phyloP scores from a whole-genome alignment of 2,113 vertebrate genomes.

The Elgaria multicarinata region DNA sequence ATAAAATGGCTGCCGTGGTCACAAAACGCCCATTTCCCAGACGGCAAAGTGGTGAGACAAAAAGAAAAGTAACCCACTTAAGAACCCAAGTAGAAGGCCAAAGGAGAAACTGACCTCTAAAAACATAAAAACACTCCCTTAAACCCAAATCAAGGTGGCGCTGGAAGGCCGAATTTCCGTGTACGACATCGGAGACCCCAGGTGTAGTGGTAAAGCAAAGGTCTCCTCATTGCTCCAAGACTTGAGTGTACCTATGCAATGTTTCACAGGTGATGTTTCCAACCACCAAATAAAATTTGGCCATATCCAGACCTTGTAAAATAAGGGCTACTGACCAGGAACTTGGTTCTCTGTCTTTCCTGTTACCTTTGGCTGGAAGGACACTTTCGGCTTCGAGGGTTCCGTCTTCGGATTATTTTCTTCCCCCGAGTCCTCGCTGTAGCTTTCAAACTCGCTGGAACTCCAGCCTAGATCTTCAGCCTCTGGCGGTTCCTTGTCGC shows the following conservation, averaged over 20 bases:
- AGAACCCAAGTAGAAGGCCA: too few relatives aligned
- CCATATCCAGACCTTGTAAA: neutral
- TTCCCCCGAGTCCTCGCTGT: slow-evolving; percentile 88
- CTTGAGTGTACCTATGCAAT: neutral
- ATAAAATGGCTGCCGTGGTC: too few relatives aligned
- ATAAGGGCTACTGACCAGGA: too few relatives aligned
- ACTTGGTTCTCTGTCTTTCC: fast-evolving
- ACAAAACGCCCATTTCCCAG: too few relatives aligned
- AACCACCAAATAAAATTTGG: neutral
- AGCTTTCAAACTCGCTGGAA: slow-evolving; percentile 98
- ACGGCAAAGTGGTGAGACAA: neutral
- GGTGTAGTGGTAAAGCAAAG: neutral
- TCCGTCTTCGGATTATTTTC: slow-evolving; percentile 77
- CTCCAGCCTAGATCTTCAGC: slow-evolving; percentile 88
- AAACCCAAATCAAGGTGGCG: too few relatives aligned
- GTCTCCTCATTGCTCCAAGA: neutral
- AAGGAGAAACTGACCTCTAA: too few relatives aligned
- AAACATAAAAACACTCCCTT: too few relatives aligned
- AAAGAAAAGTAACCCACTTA: too few relatives aligned
- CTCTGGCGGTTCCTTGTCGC: slow-evolving; percentile 44
- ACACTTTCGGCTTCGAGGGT: slow-evolving; percentile 71
- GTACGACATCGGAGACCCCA: too few relatives aligned
- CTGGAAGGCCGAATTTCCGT: too few relatives aligned
- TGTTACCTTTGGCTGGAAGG: slow-evolving; percentile 83
- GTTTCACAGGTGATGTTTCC: neutral